phyloP scores from a whole-genome alignment of 2,113 vertebrate species.

The Monopterus albus region DNA sequence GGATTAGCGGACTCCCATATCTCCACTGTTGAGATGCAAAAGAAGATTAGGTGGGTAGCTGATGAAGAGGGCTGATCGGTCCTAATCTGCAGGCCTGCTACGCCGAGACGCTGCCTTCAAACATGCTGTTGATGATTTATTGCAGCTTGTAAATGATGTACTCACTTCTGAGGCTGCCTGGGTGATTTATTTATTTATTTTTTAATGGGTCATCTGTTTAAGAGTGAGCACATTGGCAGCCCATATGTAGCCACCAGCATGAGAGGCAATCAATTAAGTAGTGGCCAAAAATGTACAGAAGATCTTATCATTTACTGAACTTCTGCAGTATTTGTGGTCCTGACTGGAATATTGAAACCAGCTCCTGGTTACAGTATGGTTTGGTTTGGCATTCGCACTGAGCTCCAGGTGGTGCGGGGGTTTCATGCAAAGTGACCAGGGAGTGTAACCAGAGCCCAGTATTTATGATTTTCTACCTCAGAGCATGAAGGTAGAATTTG shows the following conservation, averaged over 20 bases:
- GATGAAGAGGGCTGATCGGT: conserved; percentile 29
- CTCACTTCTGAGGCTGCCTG: conserved; percentile 6
- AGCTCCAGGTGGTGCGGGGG: neutral
- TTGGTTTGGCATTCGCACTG: neutral
- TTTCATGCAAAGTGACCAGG: conserved; percentile 24
- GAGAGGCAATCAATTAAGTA: neutral
- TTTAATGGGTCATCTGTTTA: conserved; percentile 29
- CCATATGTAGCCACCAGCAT: neutral
- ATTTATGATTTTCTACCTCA: conserved; percentile 14
- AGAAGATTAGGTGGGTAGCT: conserved; percentile 66
- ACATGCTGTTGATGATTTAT: conserved; percentile 53
- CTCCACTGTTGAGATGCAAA: conserved; percentile 61
- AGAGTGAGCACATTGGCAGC: neutral
- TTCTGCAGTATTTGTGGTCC: neutral
- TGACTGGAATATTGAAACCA: neutral
- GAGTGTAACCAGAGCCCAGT: conserved; percentile 30
- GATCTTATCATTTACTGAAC: too few relatives aligned
- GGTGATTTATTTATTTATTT: neutral
- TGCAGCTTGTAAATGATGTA: conserved; percentile 32
- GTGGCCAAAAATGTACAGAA: too few relatives aligned
- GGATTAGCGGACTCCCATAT: conserved; percentile 64
- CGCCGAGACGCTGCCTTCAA: conserved; percentile 38
- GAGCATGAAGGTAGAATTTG: conserved; percentile 29
- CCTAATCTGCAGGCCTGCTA: conserved; percentile 48
- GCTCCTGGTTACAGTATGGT: neutral